Base-by-base conservation (phyloP, 2,797 vertebrate genomes). In the Malurus leucopterus region DNA sequence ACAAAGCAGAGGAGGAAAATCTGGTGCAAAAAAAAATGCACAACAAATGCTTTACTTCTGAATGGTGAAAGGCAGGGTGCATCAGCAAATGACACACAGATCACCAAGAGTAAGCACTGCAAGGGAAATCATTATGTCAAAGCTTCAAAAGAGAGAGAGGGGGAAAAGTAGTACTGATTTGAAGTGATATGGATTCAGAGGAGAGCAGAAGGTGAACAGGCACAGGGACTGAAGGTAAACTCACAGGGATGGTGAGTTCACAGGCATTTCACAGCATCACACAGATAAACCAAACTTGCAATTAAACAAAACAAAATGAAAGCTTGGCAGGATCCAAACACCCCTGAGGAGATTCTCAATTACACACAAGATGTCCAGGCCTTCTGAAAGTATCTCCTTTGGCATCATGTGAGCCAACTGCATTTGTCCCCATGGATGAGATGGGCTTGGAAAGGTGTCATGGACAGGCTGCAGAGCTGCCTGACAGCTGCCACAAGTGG, bases 1-100 rank as follows among this genome's bases (percentile, higher is more conserved):
- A 94, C 91, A 95, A 89, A 88, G 91, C 88, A 94, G 91, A 84
- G 93, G 90, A 95, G 84, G 91, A 71, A 95, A 93, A 94, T 90
- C 86, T 88, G 88, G 49, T 70, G 59, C 0, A 21, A 46, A 75
- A 74, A 90, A 74, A 90, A 67, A 61, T 6, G 14, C 15, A 38
- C 34, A 46, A 62, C 6, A 51, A 86, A 54, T 47, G 10, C 7
- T 80, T 82, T 84, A 46, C 3, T 76, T 87, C 69, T 50, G 36
- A 74, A 80, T 3, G 3, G n/a, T 21, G n/a, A 90, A 91, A 63
- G 47, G 58, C 29, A 80, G 30, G 8, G 13, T 62, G 32, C 47
- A 54, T 46, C 75, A 74, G 58, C 30, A 85, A 71, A 53, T 57
- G 51, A 8, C 51, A 74, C 59, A 32, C 41, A 59, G 34, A 27